phyloP scores from a whole-genome alignment of 2,888 invertebrate species.

The Callosobruchus maculatus region DNA sequence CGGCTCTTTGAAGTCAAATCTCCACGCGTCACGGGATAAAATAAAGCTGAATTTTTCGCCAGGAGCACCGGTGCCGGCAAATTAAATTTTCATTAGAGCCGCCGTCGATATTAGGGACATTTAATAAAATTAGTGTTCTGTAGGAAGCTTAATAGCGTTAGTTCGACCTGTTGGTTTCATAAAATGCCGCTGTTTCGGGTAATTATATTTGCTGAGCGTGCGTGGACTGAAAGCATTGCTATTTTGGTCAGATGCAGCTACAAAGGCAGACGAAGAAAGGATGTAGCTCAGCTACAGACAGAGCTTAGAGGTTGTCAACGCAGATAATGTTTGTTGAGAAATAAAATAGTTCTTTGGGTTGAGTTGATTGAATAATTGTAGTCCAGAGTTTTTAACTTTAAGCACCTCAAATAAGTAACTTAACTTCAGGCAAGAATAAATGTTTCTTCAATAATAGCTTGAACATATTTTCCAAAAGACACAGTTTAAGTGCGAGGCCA shows the following conservation, averaged over 20 bases:
- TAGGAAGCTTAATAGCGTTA: slow-evolving; percentile 38
- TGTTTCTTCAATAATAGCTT: too few relatives aligned
- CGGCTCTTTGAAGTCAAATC: slow-evolving; percentile 16
- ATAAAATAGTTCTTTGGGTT: too few relatives aligned
- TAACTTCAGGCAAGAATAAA: too few relatives aligned
- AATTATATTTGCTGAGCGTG: not conserved
- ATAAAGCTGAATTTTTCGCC: slow-evolving; percentile 37
- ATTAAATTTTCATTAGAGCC: slow-evolving; percentile 47
- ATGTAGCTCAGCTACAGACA: not conserved
- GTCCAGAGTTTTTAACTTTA: too few relatives aligned
- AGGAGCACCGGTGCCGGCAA: slow-evolving; percentile 25
- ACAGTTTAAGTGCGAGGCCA: too few relatives aligned
- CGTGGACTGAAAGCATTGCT: not conserved
- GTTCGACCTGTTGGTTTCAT: slow-evolving; percentile 42
- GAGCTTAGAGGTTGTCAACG: too few relatives aligned
- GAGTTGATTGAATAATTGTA: too few relatives aligned
- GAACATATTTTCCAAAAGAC: too few relatives aligned
- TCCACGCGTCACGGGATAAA: slow-evolving; percentile 35
- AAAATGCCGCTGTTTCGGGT: not conserved
- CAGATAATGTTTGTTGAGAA: too few relatives aligned
- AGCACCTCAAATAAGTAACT: too few relatives aligned
- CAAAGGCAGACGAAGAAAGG: not conserved
- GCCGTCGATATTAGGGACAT: slow-evolving; percentile 43
- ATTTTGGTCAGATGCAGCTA: not conserved
- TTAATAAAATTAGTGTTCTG: slow-evolving; percentile 46